Base-by-base conservation (phyloP, 2,888 invertebrate genomes). In the Scaptomyza caliginosa region DNA sequence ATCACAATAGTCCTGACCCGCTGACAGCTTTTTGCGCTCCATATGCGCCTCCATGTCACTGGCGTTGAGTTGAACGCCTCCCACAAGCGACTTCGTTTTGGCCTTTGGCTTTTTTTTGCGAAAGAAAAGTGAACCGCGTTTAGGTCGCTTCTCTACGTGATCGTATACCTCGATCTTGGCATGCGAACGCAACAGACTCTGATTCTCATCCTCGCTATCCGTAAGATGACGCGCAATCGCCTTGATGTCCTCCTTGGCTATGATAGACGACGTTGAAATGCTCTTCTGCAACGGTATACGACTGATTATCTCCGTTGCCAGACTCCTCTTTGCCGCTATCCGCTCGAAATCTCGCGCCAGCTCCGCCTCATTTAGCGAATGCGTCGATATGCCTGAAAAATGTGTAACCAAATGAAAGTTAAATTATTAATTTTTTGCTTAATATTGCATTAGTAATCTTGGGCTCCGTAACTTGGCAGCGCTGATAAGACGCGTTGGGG, bases 91-190 rank as follows among this genome's bases (percentile, higher is more conserved):
- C 64, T 86, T 88, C 71, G 90, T 89, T 76, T 92, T 92, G 49
- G 90, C 88, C 73, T 92, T 92, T 58, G 91, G 97, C 94, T 97
- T 84, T 92, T 97, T 97, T 92, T 97, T 97, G 75, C 97, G 94
- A 90, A 97, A 97, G 93, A 97, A 97, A 63, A 97, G 92, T 76
- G 97, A 97, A 54, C 97, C 97, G 49, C 97, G 93, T 92, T 97
- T 97, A 78, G 96, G 93, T 84, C 97, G 93, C 90, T 97, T 97
- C 88, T 96, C 96, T 17, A 96, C 94, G 89, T 96, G 76, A 88
- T 95, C 95, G 74, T 91, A 92, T 1, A 91, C 90, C 72, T 92
- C 92, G 60, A 90, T 91, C 83, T 92, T 92, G 62, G 91, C 90
- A 83, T 91, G 90, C 28, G 91, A 91, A 71, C 92, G 90, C 70